A percentile compares a stretch with the other conserved stretches of the same genome.
Evolutionary conservation across 2,888 invertebrate genomes (phyloP).

Genomic region (Zootermopsis nevadensis): DNA sequence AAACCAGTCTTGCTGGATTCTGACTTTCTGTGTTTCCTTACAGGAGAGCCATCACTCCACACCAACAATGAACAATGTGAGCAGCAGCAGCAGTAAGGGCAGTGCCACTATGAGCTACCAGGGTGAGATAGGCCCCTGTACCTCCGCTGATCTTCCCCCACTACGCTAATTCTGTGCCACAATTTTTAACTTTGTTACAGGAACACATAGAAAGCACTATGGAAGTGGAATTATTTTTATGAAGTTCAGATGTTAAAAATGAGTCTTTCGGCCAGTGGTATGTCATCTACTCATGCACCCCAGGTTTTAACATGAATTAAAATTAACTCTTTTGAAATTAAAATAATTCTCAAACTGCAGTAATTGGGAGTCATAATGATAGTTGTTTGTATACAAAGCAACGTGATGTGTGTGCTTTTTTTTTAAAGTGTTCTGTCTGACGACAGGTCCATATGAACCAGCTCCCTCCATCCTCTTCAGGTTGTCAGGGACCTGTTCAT

Average conservation of each 20-base stretch:
- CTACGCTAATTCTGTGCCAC: background rate
- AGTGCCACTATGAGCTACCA: conserved; percentile 45
- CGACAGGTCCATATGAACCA: too few species aligned
- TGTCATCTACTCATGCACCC: background rate
- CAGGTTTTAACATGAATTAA: too few species aligned
- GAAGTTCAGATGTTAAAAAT: background rate
- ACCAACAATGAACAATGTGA: conserved; percentile 36
- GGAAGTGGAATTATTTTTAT: conserved; percentile 9
- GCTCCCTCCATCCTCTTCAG: too few species aligned
- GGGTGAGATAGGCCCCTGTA: conserved; percentile 53
- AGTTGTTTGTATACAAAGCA: background rate
- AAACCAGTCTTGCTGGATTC: background rate
- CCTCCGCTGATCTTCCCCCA: conserved; percentile 49
- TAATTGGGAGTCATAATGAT: background rate
- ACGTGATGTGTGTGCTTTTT: too few species aligned
- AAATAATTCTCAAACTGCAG: too few species aligned
- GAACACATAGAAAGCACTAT: conserved; percentile 4
- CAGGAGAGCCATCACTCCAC: conserved; percentile 40
- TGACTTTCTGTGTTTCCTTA: background rate
- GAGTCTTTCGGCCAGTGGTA: background rate
- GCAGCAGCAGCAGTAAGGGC: conserved; percentile 35
- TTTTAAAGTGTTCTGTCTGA: too few species aligned
- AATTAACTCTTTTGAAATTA: background rate
- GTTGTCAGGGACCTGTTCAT: too few species aligned
- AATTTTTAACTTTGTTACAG: conserved; percentile 8